Base-by-base conservation (phyloP, 2,797 vertebrate genomes). In the Urophycis tenuis region DNA sequence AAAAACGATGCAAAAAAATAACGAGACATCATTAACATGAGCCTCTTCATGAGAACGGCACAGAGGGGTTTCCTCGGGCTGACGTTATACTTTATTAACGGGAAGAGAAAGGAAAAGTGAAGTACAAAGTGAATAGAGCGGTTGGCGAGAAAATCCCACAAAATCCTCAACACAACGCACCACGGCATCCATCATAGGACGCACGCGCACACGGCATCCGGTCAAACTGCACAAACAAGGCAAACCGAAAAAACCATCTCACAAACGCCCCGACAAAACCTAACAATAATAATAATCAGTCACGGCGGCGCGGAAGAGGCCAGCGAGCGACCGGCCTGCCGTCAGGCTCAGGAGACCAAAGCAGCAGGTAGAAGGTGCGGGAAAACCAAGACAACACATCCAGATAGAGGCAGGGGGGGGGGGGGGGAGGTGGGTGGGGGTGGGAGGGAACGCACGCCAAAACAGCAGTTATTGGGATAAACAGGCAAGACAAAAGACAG, bases 291-390 rank as follows among this genome's bases (percentile, higher is more conserved):
- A 22, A n/a, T n/a, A n/a, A n/a, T n/a, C n/a, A n/a, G n/a, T n/a
- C n/a, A n/a, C n/a, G 39, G 2, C 39, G 39, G 34, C 8, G 8
- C 45, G 0, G 45, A 49, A 60, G 53, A 67, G 60, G 29, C n/a
- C 8, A 29, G 60, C 14, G 22, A 67, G 60, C 60, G 3, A 60
- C 53, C 53, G 22, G 53, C 53, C 53, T 60, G 53, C 25, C 25
- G 29, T 70, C 25, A 31, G 19, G 85, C 12, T 70, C 25, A 31
- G 19, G 85, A 87, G 88, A 82, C 84, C 86, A 86, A 75, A 72
- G 77, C 78, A 81, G 75, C 78, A 82, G 81, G 76, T 71, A 32
- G 7, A 33, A 15, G 14, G n/a, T 53, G 41, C 3, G 15, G 41
- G 19, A 17, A 49, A 17, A 49, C 41, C 41, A 49, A 49, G 41